These are phyloP conservation scores for Drosophila tristis DNA, from an alignment of 1,140 invertebrate genomes.

Conservation along the genomic window DNA sequence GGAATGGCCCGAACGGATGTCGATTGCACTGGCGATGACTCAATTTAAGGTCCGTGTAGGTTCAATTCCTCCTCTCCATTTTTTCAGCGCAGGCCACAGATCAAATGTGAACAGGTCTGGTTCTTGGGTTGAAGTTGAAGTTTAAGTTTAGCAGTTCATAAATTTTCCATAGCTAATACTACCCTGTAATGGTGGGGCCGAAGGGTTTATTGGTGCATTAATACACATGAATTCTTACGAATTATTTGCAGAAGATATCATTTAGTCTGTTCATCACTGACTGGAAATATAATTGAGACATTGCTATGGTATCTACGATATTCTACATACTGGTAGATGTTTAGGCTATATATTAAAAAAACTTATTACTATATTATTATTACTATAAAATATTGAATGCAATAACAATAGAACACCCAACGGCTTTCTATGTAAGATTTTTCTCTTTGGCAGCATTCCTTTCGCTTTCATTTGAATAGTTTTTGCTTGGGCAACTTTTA, in stretches of 20 bases:
- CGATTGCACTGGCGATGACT: slow-evolving; percentile 35
- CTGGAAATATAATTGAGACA: no score
- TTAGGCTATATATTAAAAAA: no score
- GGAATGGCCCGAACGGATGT: slow-evolving; percentile 54
- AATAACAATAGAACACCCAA: not conserved
- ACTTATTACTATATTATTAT: not conserved
- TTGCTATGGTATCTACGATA: no score
- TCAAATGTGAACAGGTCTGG: slow-evolving; percentile 1
- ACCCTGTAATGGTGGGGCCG: no score
- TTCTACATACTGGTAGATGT: no score
- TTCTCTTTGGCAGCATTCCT: not conserved
- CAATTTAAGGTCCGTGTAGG: slow-evolving; percentile 20
- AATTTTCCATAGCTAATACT: no score
- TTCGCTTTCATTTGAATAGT: no score
- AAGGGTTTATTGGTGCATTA: no score
- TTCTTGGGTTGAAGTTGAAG: not conserved
- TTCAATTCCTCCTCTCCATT: not conserved
- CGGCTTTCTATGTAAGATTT: slow-evolving; percentile 6
- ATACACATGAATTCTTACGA: no score
- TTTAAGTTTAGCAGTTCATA: not conserved
- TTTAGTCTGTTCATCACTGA: no score
- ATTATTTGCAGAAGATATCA: no score
- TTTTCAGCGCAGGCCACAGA: not conserved
- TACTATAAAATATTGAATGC: not conserved
- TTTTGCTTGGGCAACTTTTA: no score